phyloP scores from a whole-genome alignment of 2,888 invertebrate genomes.

The Rhopalosiphum nymphaeae region DNA sequence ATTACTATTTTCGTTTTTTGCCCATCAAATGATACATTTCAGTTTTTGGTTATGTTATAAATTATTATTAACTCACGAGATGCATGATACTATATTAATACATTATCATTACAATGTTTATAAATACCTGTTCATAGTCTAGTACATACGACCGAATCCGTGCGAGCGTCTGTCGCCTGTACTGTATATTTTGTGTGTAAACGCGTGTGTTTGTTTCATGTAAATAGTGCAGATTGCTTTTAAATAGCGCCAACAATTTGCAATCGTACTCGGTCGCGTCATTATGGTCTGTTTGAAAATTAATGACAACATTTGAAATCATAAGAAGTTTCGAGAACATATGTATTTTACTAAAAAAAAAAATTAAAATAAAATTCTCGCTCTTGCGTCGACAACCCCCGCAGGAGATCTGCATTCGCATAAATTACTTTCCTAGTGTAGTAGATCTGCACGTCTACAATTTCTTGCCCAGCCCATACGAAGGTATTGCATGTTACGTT shows the following conservation, averaged over 20 bases:
- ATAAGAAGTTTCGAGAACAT: neutral
- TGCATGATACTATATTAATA: neutral
- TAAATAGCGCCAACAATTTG: neutral
- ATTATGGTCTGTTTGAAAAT: neutral
- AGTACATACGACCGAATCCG: neutral
- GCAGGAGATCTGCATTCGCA: neutral
- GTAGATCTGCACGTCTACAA: neutral
- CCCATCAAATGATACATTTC: neutral
- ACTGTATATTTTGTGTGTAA: neutral
- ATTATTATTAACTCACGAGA: neutral
- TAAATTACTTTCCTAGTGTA: neutral
- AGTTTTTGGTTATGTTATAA: neutral
- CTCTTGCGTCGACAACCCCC: neutral
- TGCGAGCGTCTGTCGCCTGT: neutral
- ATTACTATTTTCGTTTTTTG: neutral
- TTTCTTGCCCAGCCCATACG: neutral
- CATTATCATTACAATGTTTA: neutral
- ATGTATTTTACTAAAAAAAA: neutral
- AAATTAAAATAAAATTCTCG: neutral
- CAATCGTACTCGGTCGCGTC: neutral
- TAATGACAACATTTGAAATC: neutral
- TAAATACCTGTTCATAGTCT: neutral
- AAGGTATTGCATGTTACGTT: neutral
- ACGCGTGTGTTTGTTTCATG: neutral
- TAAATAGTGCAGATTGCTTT: neutral